Percentiles rank a stretch among this genome's conserved stretches.
Conservation (phyloP, 2,797 vertebrate species). For the Sarcophilus harrisii region DNA sequence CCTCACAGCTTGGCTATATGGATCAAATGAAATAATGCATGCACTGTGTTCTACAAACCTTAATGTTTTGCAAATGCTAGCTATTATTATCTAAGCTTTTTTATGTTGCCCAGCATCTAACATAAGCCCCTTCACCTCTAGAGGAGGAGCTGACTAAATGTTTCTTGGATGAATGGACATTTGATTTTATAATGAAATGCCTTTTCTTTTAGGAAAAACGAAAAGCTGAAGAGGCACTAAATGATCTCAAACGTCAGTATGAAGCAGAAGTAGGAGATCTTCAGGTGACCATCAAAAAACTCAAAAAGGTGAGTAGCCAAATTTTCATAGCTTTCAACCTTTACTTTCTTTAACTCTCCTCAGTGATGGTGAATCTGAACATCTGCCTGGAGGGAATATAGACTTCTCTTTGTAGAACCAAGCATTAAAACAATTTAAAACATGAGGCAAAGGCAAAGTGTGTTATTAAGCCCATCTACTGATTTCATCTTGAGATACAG, state of each 20-base stretch:
- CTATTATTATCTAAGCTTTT: not conserved
- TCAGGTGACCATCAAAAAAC: constrained; percentile 93
- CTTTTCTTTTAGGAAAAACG: constrained; percentile 88
- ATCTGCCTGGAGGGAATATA: not conserved
- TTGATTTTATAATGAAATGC: not conserved
- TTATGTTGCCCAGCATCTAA: not conserved
- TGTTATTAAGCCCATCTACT: not conserved
- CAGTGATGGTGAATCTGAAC: not conserved
- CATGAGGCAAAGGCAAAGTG: not conserved
- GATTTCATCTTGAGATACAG: not conserved
- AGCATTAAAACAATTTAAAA: not conserved
- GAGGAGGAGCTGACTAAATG: not conserved
- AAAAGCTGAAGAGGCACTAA: constrained; percentile 89
- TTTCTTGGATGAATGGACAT: not conserved
- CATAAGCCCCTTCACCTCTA: not conserved
- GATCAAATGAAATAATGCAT: not conserved
- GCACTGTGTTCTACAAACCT: not conserved
- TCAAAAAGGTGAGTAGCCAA: constrained; percentile 89
- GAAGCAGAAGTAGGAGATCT: constrained; percentile 94
- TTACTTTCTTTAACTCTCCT: not conserved
- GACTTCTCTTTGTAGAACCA: not conserved
- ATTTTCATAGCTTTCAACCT: not conserved
- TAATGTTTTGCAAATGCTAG: not conserved
- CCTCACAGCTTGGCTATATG: not conserved
- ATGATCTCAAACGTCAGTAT: constrained; percentile 89